Evolutionary conservation across 2,113 vertebrate species (phyloP).

Genomic region (Coracopsis vasa): DNA sequence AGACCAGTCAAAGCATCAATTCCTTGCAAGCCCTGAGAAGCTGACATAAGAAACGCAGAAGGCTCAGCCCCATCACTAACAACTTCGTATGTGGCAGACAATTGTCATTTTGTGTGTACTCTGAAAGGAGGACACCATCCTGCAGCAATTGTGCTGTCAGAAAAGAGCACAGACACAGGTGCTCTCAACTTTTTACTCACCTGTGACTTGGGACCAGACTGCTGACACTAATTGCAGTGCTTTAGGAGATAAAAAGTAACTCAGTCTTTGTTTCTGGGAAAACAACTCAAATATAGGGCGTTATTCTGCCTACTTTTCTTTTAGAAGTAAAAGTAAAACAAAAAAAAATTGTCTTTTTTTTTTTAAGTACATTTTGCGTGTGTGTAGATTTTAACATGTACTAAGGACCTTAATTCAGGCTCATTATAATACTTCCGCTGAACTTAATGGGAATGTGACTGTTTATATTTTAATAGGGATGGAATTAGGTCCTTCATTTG

Average conservation of each 20-base stretch:
- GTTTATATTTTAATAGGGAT: not conserved
- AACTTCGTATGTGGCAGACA: not conserved
- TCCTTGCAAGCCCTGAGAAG: not conserved
- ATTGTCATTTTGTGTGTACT: rapidly evolving
- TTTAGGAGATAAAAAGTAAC: not conserved
- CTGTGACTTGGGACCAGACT: not conserved
- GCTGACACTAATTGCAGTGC: not conserved
- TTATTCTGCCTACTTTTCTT: not conserved
- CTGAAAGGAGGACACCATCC: not conserved
- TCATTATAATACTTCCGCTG: not conserved
- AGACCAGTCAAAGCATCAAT: not conserved
- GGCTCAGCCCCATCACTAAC: not conserved
- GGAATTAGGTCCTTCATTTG: not conserved
- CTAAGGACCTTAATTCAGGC: not conserved
- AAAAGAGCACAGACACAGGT: not conserved
- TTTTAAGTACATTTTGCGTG: not conserved
- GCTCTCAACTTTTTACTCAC: not conserved
- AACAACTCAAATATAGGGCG: not conserved
- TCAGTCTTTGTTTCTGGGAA: not conserved
- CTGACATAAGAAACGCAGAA: not conserved
- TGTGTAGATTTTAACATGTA: not conserved
- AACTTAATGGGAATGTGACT: not conserved
- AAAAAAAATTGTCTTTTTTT: not conserved
- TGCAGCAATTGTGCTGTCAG: rapidly evolving
- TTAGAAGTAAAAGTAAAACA: not conserved